These are phyloP conservation scores for Phallusia fumigata DNA, from an alignment of 23 tunicate species.

Conservation along the genomic window DNA sequence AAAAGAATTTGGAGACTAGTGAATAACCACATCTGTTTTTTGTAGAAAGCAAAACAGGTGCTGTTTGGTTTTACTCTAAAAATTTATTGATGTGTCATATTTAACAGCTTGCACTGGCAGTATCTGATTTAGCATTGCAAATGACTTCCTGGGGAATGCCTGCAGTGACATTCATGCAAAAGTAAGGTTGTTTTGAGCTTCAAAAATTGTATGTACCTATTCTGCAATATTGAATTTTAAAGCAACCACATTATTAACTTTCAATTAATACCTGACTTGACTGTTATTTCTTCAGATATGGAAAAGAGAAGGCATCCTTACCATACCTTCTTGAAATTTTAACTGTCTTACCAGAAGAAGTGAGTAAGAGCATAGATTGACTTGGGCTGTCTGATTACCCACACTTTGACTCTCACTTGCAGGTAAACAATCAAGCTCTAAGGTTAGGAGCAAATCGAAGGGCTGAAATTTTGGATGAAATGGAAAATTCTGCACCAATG, in stretches of 20 bases:
- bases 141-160: slow-evolving; percentile 91
- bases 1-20: no score
- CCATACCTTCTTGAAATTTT: slow-evolving; percentile 74
- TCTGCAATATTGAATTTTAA: no score
- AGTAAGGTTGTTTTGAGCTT: slow-evolving; percentile 37
- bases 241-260: no score
- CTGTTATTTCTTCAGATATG: slow-evolving; percentile 60
- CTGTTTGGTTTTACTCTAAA: no score
- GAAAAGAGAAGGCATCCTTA: slow-evolving; percentile 62
- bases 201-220: no score
- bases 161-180: slow-evolving; percentile 89
- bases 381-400: no score
- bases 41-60: no score
- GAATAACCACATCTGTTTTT: no score
- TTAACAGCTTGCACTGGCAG: slow-evolving; percentile 77
- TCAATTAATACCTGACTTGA: not conserved
- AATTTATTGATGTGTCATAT: no score
- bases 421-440: slow-evolving; percentile 76
- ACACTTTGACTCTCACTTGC: no score
- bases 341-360: slow-evolving; percentile 96
- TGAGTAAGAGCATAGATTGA: not conserved
- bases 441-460: slow-evolving; percentile 88
- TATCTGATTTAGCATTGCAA: slow-evolving; percentile 87
- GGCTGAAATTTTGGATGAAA: slow-evolving; percentile 80
- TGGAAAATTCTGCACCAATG: slow-evolving; percentile 94